Base-by-base conservation (phyloP, 1,140 invertebrate genomes). In the Nephila pilipes region DNA sequence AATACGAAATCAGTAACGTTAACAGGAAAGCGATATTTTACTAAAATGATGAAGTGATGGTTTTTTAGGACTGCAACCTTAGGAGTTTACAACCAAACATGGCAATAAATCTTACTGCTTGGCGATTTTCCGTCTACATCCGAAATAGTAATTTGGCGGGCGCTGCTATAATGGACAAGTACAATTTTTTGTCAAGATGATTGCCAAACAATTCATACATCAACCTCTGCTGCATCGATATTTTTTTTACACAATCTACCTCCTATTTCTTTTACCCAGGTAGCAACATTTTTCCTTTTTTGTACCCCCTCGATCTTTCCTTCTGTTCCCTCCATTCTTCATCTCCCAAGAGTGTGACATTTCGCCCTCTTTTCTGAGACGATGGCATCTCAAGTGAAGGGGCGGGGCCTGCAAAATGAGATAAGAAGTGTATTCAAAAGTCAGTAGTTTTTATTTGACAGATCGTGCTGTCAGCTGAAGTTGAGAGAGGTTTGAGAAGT, bases 381-480 rank as follows among this genome's bases (percentile, higher is more conserved):
- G 58, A 60, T 20, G 63, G 63, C 63, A 29, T 65, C 63, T 65
- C 63, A 65, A 65, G 63, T 65, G 63, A 29, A 65, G 63, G 63
- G 63, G 63, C 63, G 63, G 22, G 63, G 63, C 22, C 57, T 58
- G 57, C 16, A 20, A 16, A 58, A 65, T 25, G 63, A 65, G 63
- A 65, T 65, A 65, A 65, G 63, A 65, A 8, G 20, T 65, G 63
- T 10, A 25, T 25, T 65, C 63, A 65, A n/a, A 25, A 65, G n/a
- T 65, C 63, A 25, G 63, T 65, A 65, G 22, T 65, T 65, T 65
- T n/a, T 65, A 25, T 65, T 65, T 65, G 63, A 65, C 63, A 65
- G 63, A 65, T 65, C n/a, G 63, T 8, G n/a, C 63, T 65, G 63
- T 65, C 63, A 65, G n/a, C 22, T 65, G 22, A 65, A 65, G 63